Evolutionary conservation across 2,888 invertebrate species (phyloP), one percentile per base, ranked within the genome.

Genomic region (Oscheius sp.): DNA sequence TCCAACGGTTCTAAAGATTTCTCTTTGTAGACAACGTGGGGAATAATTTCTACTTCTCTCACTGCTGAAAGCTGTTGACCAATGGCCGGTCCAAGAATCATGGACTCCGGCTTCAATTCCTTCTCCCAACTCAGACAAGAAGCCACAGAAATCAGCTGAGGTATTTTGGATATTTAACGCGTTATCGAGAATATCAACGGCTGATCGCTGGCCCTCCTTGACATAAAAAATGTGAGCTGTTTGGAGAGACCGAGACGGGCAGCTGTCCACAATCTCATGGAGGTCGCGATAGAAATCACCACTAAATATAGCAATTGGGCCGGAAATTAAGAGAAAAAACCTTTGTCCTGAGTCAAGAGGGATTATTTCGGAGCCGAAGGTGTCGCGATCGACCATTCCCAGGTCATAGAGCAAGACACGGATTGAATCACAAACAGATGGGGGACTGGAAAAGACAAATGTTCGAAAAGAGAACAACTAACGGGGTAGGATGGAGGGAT

Each of bases 201-300:
- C 92, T 76, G 90, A 90, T 64, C 92, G 92, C 89, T 96, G 96
- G 0, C 94, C 95, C 16, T 94, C 92, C 89, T 93, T 93, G 1
- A 95, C 95, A 88, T 96, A 97, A 91, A 96, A 95, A 81, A 97
- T 92, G 89, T 96, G 95, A 77, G 94, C 95, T 0, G 96, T 97
- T 88, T 96, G 94, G 86, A 93, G 93, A 1, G 94, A 94, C 78
- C 96, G 92, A 0, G 84, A 80, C 3, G 88, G 86, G 13, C 75
- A 75, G 49, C 82, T 78, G 59, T 93, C 93, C 90, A 98, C 98
- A 74, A 97, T 90, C 29, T 92, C 91, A 79, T 93, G 93, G 76
- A 99, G 91, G 86, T 96, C 96, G 9, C 91, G 89, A 49, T 92
- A 91, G 89, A 97, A 95, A 56, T 93, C 93, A 0, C 92, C 88